A percentile compares a stretch with the other conserved stretches of the same genome.
Conservation (phyloP, 2,113 vertebrate species). For the Perca schrenkii region DNA sequence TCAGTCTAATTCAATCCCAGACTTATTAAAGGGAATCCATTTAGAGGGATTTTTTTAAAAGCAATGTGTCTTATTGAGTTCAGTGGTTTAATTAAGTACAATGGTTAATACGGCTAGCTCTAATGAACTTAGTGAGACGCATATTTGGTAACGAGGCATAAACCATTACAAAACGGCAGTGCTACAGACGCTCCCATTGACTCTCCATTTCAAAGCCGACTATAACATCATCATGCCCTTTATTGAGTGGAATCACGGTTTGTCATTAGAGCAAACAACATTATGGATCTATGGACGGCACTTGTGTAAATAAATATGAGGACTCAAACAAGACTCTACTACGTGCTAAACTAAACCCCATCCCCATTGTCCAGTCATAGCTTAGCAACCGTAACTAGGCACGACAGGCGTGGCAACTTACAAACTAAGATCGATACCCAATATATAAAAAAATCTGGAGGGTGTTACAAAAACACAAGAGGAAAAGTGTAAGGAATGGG, state of each 20-base stretch:
- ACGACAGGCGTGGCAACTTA: neutral
- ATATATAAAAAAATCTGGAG: neutral
- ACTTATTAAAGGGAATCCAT: conserved; percentile 46
- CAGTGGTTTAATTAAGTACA: neutral
- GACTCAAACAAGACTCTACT: neutral
- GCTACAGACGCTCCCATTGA: neutral
- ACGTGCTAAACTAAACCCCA: neutral
- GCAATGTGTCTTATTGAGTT: conserved; percentile 14
- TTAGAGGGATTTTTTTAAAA: conserved; percentile 52
- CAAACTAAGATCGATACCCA: neutral
- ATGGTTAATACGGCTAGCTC: conserved; percentile 16
- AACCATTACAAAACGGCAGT: conserved; percentile 5
- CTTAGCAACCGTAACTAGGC: neutral
- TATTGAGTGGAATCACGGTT: conserved; percentile 15
- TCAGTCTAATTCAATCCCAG: conserved; percentile 57
- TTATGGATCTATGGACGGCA: neutral
- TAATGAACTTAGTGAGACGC: conserved; percentile 60
- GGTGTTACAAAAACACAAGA: no score
- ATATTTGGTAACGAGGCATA: conserved; percentile 38
- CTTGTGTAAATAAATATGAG: neutral
- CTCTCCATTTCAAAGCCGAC: conserved; percentile 37
- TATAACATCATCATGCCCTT: conserved; percentile 5
- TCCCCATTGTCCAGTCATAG: neutral
- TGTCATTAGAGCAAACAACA: conserved; percentile 16
- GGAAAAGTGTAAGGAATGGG: neutral